Evolutionary conservation across 2,888 invertebrate genomes (phyloP).

Genomic region (Drepanosiphum platanoidis): DNA sequence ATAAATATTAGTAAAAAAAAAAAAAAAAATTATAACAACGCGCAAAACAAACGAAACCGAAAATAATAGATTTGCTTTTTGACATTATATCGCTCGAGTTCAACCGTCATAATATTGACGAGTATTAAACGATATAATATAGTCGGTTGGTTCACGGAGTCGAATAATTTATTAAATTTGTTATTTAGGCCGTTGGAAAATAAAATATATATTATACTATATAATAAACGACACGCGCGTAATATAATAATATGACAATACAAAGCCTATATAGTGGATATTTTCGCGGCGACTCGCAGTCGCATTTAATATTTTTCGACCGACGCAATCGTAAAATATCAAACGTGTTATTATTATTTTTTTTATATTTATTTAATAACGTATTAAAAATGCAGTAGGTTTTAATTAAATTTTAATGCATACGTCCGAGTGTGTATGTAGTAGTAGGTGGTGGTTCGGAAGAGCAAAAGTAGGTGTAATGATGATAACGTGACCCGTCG

Average conservation of each 20-base stretch:
- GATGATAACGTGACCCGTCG: conserved; percentile 27
- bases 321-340: neutral
- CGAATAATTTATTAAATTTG: too few species aligned
- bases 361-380: conserved; percentile 27
- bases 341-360: conserved; percentile 10
- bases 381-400: neutral
- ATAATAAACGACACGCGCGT: neutral
- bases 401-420: conserved; percentile 49
- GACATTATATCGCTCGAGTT: too few species aligned
- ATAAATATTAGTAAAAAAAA: too few species aligned
- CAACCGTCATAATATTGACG: too few species aligned
- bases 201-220: too few species aligned
- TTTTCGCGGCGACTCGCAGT: neutral
- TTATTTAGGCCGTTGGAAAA: neutral
- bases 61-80: too few species aligned
- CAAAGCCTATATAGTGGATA: neutral
- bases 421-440: too few species aligned
- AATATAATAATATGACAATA: neutral
- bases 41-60: too few species aligned
- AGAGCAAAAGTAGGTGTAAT: conserved; percentile 14
- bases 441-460: conserved; percentile 34
- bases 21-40: too few species aligned
- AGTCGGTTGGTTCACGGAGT: too few species aligned
- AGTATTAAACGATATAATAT: too few species aligned
- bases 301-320: neutral